Base-by-base conservation (phyloP, 2,888 invertebrate species). In the Tuberolachnus salignus region DNA sequence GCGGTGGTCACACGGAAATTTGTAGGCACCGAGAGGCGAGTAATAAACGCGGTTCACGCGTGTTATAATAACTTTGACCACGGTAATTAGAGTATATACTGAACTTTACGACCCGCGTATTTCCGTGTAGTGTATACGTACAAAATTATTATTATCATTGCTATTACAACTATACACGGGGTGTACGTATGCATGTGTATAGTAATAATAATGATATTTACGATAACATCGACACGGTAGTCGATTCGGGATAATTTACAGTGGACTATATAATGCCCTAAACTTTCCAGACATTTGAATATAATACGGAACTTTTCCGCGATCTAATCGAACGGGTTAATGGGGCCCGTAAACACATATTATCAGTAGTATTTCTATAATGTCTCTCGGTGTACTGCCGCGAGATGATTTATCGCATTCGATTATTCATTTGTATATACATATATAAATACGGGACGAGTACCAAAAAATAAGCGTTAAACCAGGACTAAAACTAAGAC, bases 261-360 rank as follows among this genome's bases (percentile, higher is more conserved):
- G 49, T 34, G 13, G 42, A 55, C 19, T 74, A n/a, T n/a, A n/a
- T n/a, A 74, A 64, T 64, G 63, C 34, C 19, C 44, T 16, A 73
- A 34, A 73, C 61, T 73, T 73, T 73, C 49, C 51, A 73, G 51
- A 42, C 73, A 42, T 70, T 70, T 51, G 73, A 61, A 73, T 63
- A 14, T 10, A n/a, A 19, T 6, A 6, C 34, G 34, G 3, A 6
- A 72, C 49, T 59, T 61, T 72, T 1, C 19, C 34, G 34, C 19
- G 46, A 72, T 61, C 61, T 21, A 63, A 73, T 61, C 73, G 10
- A 59, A 49, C 59, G n/a, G 34, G 71, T 21, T 59, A 59, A 59
- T 59, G 57, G 46, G 59, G 19, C 46, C 46, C 34, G 34, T 6
- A 34, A n/a, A n/a, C n/a, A n/a, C n/a, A n/a, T n/a, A n/a, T n/a